A percentile compares a stretch with the other conserved stretches of the same genome.
phyloP scores from a whole-genome alignment of 2,888 invertebrate species.

The Callosobruchus maculatus region DNA sequence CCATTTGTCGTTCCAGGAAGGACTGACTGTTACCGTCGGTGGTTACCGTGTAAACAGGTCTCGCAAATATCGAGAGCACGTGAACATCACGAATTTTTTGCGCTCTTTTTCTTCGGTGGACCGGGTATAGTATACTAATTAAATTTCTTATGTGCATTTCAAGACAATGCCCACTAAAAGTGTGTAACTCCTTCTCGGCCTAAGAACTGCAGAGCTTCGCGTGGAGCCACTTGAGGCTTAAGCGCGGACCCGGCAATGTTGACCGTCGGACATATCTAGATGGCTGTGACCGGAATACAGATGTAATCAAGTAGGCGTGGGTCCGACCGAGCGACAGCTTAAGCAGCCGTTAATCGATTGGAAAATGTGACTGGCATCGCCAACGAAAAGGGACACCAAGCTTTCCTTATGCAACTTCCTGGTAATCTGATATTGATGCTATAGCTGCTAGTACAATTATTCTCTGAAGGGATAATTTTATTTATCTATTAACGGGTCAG shows the following conservation, averaged over 20 bases:
- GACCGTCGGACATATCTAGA: conserved; percentile 40
- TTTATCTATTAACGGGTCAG: no score
- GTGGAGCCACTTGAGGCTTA: not conserved
- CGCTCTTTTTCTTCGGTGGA: no score
- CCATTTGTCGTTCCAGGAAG: no score
- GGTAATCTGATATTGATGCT: not conserved
- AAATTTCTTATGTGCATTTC: no score
- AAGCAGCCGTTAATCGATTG: conserved; percentile 39
- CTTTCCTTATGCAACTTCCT: not conserved
- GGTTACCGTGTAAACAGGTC: no score
- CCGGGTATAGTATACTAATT: no score
- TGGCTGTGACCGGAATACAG: conserved; percentile 37
- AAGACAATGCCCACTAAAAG: no score
- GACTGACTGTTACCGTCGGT: no score
- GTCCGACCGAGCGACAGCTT: conserved; percentile 23
- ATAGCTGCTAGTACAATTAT: not conserved
- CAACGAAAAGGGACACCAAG: not conserved
- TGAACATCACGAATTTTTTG: no score
- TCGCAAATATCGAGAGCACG: no score
- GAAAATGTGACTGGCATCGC: conserved; percentile 12
- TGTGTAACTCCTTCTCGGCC: not conserved
- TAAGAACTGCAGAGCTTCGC: not conserved
- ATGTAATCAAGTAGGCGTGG: conserved; percentile 42
- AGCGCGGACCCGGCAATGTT: conserved; percentile 15
- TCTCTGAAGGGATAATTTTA: no score